Conservation (phyloP, 2,888 invertebrate species). For the Tetropium fuscum region DNA sequence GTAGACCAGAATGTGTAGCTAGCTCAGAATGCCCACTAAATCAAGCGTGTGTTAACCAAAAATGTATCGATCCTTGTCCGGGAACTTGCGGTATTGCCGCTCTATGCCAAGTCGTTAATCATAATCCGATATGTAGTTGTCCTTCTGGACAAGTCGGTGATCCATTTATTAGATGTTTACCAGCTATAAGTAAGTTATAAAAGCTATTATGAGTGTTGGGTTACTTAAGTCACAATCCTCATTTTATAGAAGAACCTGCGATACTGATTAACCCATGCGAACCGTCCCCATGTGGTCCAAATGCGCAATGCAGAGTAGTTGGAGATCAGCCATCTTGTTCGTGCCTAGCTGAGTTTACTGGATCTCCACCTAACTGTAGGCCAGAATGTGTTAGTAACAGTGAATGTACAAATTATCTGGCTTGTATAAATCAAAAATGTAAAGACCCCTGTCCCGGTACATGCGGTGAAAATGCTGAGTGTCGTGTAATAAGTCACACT, state of each 20-base stretch:
- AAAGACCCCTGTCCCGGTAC: conserved; percentile 80
- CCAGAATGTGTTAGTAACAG: conserved; percentile 81
- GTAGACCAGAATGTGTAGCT: conserved; percentile 72
- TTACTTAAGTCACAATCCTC: too few relatives aligned
- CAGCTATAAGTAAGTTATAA: conserved; percentile 60
- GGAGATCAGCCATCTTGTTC: conserved; percentile 71
- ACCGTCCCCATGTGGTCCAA: conserved; percentile 80
- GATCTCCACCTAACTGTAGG: conserved; percentile 78
- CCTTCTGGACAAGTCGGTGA: conserved; percentile 70
- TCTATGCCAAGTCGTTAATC: conserved; percentile 70
- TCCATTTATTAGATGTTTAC: conserved; percentile 76
- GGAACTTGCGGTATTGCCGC: conserved; percentile 71
- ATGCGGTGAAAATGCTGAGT: conserved; percentile 80
- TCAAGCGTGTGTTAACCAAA: conserved; percentile 71
- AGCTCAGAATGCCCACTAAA: conserved; percentile 70
- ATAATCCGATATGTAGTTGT: conserved; percentile 72
- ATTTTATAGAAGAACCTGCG: conserved; percentile 41
- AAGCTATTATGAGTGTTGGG: conserved; percentile 9
- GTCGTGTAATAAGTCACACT: conserved; percentile 80
- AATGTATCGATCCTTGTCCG: conserved; percentile 73
- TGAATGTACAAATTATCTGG: conserved; percentile 77
- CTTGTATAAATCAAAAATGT: conserved; percentile 82
- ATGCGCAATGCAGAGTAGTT: conserved; percentile 68
- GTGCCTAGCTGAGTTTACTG: conserved; percentile 73
- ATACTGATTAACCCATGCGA: conserved; percentile 71